Conservation (phyloP, 2,797 vertebrate species). For the Tapirus indicus region DNA sequence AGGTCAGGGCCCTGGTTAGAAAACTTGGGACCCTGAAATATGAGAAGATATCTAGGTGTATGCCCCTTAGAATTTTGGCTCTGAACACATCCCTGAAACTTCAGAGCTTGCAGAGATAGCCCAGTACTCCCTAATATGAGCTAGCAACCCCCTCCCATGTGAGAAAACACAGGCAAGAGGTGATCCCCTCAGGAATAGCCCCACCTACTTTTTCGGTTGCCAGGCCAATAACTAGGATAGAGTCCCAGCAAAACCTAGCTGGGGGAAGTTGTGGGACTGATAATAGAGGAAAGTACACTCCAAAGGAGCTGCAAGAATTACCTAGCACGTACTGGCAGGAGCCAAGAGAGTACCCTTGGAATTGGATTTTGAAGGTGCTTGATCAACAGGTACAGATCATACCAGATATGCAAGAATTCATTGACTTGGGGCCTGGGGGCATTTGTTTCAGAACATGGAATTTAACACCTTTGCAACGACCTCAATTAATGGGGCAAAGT, state of each 20-base stretch:
- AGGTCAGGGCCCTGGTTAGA: neutral
- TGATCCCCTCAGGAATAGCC: neutral
- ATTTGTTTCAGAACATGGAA: neutral
- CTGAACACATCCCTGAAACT: neutral
- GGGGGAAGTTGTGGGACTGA: neutral
- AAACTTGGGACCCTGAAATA: neutral
- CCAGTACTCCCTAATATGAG: neutral
- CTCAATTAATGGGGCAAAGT: neutral
- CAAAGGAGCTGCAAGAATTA: neutral
- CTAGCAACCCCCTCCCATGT: neutral
- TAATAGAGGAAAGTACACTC: neutral
- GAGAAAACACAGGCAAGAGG: neutral
- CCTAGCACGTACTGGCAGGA: neutral
- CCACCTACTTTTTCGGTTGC: neutral
- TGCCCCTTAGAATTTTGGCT: neutral
- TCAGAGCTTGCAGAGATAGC: neutral
- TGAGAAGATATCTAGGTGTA: neutral
- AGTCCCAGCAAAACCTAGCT: neutral
- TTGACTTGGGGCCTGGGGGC: neutral
- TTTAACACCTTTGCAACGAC: neutral
- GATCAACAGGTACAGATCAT: neutral
- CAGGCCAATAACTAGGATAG: neutral
- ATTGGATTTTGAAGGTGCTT: neutral
- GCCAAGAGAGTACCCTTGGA: neutral
- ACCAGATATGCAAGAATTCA: neutral